Percentiles rank a stretch among this genome's conserved stretches.
These are phyloP conservation scores for Hipparchia semele DNA, from an alignment of 2,888 invertebrate species.

Conservation along the genomic window DNA sequence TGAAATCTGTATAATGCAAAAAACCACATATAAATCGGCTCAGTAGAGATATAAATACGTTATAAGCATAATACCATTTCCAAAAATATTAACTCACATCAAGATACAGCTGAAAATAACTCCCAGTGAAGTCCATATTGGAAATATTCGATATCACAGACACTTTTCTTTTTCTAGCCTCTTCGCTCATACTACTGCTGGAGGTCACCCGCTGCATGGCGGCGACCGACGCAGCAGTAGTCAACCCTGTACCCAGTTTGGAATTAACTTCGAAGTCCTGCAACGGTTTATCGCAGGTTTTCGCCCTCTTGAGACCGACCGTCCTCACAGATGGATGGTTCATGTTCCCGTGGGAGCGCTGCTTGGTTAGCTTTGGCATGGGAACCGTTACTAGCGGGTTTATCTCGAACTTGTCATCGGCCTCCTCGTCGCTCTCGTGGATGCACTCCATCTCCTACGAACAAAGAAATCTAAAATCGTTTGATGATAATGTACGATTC, in stretches of 20 bases:
- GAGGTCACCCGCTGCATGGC: conserved; percentile 78
- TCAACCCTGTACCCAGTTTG: conserved; percentile 61
- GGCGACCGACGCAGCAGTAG: conserved; percentile 72
- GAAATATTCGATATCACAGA: conserved; percentile 89
- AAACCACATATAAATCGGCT: too few species aligned
- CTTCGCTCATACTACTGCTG: conserved; percentile 77
- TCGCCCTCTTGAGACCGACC: conserved; percentile 71
- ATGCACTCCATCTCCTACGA: conserved; percentile 87
- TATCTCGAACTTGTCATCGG: conserved; percentile 81
- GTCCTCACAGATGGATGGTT: conserved; percentile 76
- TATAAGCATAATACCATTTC: too few species aligned
- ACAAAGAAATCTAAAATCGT: conserved; percentile 16
- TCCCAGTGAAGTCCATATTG: conserved; percentile 89
- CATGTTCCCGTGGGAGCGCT: conserved; percentile 70
- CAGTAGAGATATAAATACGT: too few species aligned
- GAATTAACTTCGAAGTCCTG: conserved; percentile 69
- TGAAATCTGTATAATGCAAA: too few species aligned
- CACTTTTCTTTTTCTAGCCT: conserved; percentile 82
- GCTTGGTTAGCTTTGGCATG: conserved; percentile 66
- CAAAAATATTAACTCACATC: conserved; percentile 73
- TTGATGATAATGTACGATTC: conserved; percentile 18
- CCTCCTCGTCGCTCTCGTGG: conserved; percentile 85
- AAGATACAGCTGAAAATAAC: conserved; percentile 87
- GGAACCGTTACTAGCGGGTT: conserved; percentile 70
- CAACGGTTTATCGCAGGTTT: conserved; percentile 76